phyloP scores from a whole-genome alignment of 2,888 invertebrate genomes.

The Tuta absoluta region DNA sequence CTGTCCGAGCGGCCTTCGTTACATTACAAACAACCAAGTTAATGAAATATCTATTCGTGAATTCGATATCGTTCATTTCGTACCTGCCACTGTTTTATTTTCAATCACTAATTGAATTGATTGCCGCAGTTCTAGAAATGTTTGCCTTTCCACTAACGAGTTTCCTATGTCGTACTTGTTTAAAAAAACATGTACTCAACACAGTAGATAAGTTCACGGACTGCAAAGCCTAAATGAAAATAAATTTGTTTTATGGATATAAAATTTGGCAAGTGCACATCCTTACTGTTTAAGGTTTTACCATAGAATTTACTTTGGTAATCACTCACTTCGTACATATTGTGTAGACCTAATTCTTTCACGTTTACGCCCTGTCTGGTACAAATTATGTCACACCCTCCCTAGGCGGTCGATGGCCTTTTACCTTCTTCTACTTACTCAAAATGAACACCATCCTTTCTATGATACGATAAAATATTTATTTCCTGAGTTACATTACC shows the following conservation, averaged over 20 bases:
- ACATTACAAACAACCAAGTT: slow-evolving; percentile 5
- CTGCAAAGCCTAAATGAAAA: too few species aligned
- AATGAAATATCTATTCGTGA: slow-evolving; percentile 20
- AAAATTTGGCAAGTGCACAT: too few species aligned
- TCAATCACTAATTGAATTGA: background rate
- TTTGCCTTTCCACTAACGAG: background rate
- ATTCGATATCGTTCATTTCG: background rate
- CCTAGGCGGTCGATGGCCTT: slow-evolving; percentile 5
- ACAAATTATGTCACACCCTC: slow-evolving; percentile 18
- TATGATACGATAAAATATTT: background rate
- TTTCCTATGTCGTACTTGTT: background rate
- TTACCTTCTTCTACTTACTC: slow-evolving; percentile 9
- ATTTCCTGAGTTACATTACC: background rate
- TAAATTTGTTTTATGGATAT: too few species aligned
- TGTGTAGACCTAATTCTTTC: too few species aligned
- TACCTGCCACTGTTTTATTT: background rate
- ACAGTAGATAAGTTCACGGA: too few species aligned
- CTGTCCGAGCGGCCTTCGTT: slow-evolving; percentile 18
- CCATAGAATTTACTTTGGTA: too few species aligned
- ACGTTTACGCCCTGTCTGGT: slow-evolving; percentile 18
- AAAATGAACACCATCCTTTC: background rate
- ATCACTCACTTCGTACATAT: too few species aligned
- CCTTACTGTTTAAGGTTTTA: too few species aligned
- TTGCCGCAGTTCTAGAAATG: background rate
- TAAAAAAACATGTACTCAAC: background rate